A percentile compares a stretch with the other conserved stretches of the same genome.
Evolutionary conservation across 2,113 vertebrate genomes (phyloP).

Genomic region (Numenius arquata): DNA sequence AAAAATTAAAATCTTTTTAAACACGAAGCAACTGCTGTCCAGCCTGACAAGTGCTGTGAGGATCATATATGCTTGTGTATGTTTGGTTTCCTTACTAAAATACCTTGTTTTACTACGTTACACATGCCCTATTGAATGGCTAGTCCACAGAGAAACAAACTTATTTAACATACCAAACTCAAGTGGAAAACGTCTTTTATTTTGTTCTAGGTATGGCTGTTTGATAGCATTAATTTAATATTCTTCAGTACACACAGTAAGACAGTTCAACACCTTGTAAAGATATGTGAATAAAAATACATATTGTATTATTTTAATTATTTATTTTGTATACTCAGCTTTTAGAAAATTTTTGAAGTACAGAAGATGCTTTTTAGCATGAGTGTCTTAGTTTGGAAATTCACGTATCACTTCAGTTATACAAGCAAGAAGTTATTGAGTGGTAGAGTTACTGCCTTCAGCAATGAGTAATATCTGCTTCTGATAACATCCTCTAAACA

Average conservation of each 20-base stretch:
- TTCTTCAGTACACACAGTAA: not conserved
- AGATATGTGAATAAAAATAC: not conserved
- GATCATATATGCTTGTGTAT: not conserved
- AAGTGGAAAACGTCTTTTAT: not conserved
- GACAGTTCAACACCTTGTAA: not conserved
- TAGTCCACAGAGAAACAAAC: not conserved
- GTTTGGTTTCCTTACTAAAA: not conserved
- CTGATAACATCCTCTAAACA: not conserved
- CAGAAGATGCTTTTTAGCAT: not conserved
- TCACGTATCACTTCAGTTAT: not conserved
- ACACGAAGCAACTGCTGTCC: not conserved
- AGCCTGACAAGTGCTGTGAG: not conserved
- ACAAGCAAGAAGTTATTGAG: not conserved
- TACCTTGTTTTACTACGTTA: not conserved
- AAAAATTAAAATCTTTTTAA: not conserved
- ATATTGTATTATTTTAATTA: not conserved
- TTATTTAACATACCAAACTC: not conserved
- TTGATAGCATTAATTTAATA: not conserved
- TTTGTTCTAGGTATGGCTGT: rapidly evolving
- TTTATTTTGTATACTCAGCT: not conserved
- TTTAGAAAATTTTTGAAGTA: not conserved
- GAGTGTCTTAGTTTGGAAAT: not conserved
- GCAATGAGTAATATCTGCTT: not conserved
- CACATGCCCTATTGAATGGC: not conserved
- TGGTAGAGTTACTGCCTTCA: not conserved